Percentiles rank a stretch among this genome's conserved stretches.
phyloP scores from a whole-genome alignment of 2,113 vertebrate species.

The Notarius lentiginosus region DNA sequence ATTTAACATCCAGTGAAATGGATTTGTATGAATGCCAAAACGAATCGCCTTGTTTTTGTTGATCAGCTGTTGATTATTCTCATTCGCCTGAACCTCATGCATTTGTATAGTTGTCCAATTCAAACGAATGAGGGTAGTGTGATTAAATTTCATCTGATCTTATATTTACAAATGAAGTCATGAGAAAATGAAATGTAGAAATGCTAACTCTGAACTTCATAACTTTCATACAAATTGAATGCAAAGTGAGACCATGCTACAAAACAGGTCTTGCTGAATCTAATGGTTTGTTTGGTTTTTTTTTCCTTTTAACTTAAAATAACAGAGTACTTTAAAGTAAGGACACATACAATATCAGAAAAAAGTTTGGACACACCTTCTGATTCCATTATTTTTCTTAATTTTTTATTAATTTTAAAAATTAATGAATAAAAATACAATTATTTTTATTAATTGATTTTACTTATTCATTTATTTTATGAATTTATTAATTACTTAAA shows the following conservation, averaged over 20 bases:
- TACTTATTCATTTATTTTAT: too few species aligned
- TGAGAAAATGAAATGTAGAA: not conserved
- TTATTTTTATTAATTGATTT: too few species aligned
- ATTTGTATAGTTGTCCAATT: not conserved
- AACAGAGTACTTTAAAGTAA: not conserved
- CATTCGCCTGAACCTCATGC: not conserved
- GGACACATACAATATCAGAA: not conserved
- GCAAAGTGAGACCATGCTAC: not conserved
- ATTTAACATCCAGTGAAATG: not conserved
- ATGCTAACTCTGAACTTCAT: not conserved
- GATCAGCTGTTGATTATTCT: not conserved
- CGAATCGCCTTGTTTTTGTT: not conserved
- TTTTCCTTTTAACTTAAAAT: not conserved
- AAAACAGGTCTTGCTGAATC: not conserved
- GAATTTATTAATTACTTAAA: too few species aligned
- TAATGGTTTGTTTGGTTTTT: not conserved
- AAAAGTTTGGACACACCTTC: too few species aligned
- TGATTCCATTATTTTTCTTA: too few species aligned
- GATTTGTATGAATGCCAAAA: not conserved
- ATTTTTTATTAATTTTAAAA: too few species aligned
- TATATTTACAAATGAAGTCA: not conserved
- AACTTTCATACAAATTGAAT: not conserved
- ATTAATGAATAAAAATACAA: too few species aligned
- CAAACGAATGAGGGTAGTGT: not conserved
- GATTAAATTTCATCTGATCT: not conserved